These are phyloP conservation scores for Pseudomugil tenellus DNA, from an alignment of 2,797 vertebrate genomes.

Conservation along the genomic window DNA sequence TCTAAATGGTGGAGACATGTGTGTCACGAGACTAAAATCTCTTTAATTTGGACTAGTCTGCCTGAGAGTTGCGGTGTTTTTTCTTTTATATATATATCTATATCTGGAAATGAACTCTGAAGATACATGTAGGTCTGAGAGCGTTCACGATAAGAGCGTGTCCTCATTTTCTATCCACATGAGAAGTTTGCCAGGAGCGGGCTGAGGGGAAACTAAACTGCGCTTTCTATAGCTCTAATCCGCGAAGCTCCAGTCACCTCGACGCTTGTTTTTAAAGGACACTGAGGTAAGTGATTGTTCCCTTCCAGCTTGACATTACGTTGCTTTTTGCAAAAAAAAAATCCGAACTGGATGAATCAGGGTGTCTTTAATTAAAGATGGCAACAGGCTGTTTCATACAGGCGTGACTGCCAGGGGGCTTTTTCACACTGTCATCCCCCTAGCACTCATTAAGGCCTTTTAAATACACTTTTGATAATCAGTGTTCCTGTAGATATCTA, in stretches of 20 bases:
- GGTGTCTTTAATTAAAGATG: slow-evolving; percentile 10
- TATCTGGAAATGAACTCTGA: slow-evolving; percentile 62
- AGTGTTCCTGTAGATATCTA: no score
- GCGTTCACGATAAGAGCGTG: slow-evolving; percentile 29
- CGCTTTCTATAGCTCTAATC: slow-evolving; percentile 28
- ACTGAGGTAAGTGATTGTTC: slow-evolving; percentile 33
- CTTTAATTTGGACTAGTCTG: slow-evolving; percentile 18
- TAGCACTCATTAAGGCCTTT: neutral
- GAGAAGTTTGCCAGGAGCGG: slow-evolving; percentile 64
- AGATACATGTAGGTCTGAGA: slow-evolving; percentile 20
- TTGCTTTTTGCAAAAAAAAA: neutral
- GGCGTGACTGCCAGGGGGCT: neutral
- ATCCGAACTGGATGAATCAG: neutral
- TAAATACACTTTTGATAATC: neutral
- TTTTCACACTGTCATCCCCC: neutral
- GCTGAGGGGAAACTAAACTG: slow-evolving; percentile 31
- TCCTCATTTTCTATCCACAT: slow-evolving; percentile 34
- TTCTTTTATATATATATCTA: no score
- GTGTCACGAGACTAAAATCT: slow-evolving; percentile 7
- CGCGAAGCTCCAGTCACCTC: slow-evolving; percentile 5
- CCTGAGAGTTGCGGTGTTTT: slow-evolving; percentile 21
- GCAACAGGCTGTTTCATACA: neutral
- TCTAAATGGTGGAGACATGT: slow-evolving; percentile 10
- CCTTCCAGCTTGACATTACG: neutral
- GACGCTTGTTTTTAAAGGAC: slow-evolving; percentile 19